Percentiles rank a stretch among this genome's conserved stretches.
Conservation (phyloP, 1,140 invertebrate species). For the Plodia interpunctella region DNA sequence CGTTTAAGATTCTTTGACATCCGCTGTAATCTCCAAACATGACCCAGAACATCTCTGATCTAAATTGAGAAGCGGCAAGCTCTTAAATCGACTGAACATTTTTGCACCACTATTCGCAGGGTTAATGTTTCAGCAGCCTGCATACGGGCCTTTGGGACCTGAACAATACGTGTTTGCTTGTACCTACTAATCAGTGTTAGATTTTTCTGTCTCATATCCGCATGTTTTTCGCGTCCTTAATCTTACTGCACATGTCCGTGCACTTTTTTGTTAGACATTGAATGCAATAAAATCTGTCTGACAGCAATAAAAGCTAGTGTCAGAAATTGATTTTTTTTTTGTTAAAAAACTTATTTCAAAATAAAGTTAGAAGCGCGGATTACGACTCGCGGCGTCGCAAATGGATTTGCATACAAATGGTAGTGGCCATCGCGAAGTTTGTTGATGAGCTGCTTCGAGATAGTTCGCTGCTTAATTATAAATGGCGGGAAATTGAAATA, state of each 20-base stretch:
- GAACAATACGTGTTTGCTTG: not conserved
- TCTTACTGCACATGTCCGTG: no score
- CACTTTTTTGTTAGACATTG: no score
- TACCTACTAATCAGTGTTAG: not conserved
- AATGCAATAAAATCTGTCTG: no score
- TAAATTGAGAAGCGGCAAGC: slow-evolving; percentile 28
- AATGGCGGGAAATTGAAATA: not conserved
- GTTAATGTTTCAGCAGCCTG: slow-evolving; percentile 17
- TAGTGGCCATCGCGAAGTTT: not conserved
- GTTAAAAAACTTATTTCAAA: no score
- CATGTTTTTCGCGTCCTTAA: no score
- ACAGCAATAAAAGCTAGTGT: no score
- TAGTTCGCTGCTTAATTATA: not conserved
- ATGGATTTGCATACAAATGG: slow-evolving; percentile 19
- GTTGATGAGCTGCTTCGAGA: slow-evolving; percentile 4
- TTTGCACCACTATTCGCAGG: slow-evolving; percentile 20
- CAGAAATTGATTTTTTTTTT: no score
- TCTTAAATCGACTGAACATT: slow-evolving; percentile 30
- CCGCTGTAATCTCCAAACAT: not conserved
- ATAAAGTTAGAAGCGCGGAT: not conserved
- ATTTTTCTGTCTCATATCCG: no score
- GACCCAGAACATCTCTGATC: slow-evolving; percentile 21
- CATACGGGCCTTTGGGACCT: slow-evolving; percentile 15
- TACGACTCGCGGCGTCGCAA: not conserved
- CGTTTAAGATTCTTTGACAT: no score